Evolutionary conservation across 2,797 vertebrate species (phyloP).

Genomic region (Acipenser ruthenus): DNA sequence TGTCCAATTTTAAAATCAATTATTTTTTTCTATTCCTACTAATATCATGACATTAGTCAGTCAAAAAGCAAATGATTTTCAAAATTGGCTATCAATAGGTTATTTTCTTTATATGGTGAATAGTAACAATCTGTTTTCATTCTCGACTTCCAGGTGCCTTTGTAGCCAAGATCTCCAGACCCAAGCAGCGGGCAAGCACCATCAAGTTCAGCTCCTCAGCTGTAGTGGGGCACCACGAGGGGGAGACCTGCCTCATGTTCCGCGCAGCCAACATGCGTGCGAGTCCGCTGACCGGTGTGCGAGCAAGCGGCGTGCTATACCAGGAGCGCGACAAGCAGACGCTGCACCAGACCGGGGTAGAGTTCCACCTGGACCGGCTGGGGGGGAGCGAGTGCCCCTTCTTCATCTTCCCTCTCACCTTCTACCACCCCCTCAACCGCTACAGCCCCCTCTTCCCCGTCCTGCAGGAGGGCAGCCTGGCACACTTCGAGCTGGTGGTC

Average conservation of each 20-base stretch:
- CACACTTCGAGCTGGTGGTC: constrained; percentile 82
- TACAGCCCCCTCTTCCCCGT: constrained; percentile 74
- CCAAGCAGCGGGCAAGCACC: constrained; percentile 82
- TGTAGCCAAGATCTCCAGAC: constrained; percentile 91
- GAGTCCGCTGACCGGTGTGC: constrained; percentile 76
- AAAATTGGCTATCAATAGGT: too few relatives aligned
- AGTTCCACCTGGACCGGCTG: constrained; percentile 77
- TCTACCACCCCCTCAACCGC: constrained; percentile 72
- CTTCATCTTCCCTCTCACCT: constrained; percentile 88
- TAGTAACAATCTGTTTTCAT: too few relatives aligned
- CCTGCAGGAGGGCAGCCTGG: constrained; percentile 61
- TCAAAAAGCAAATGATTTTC: too few relatives aligned
- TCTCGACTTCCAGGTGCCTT: constrained; percentile 74
- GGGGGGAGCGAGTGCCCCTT: constrained; percentile 74
- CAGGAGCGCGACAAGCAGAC: constrained; percentile 76
- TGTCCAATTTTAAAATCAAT: too few relatives aligned
- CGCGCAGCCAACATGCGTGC: constrained; percentile 81
- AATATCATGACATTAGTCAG: too few relatives aligned
- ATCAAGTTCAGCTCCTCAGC: constrained; percentile 85
- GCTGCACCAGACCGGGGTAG: constrained; percentile 80
- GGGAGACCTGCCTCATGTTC: constrained; percentile 77
- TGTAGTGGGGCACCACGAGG: constrained; percentile 70
- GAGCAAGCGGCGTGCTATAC: constrained; percentile 81
- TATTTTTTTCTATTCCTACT: too few relatives aligned
- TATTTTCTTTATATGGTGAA: too few relatives aligned